phyloP scores from a whole-genome alignment of 2,888 invertebrate species.

The Spisula subtruncata region DNA sequence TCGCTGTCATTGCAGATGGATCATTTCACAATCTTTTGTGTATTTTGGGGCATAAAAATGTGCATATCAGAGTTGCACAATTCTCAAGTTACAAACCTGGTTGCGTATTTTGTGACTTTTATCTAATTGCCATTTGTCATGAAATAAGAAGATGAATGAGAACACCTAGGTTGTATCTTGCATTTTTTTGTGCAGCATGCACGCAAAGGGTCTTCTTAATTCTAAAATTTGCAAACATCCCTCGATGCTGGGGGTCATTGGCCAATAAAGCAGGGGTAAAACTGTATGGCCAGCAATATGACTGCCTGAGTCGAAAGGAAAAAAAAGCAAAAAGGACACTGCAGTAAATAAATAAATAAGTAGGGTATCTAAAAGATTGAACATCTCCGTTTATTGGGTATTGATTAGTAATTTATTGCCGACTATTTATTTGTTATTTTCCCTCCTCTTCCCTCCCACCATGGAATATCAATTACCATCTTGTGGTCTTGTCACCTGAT shows the following conservation, averaged over 20 bases:
- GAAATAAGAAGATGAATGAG: not conserved
- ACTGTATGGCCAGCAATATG: too few relatives aligned
- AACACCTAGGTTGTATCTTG: slow-evolving; percentile 14
- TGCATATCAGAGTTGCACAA: not conserved
- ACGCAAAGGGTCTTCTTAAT: too few relatives aligned
- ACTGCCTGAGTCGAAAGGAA: too few relatives aligned
- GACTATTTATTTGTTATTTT: not conserved
- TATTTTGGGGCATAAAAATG: not conserved
- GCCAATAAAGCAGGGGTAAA: too few relatives aligned
- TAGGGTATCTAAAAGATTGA: too few relatives aligned
- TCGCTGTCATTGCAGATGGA: slow-evolving; percentile 24
- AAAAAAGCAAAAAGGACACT: too few relatives aligned
- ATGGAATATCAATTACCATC: not conserved
- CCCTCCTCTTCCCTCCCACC: not conserved
- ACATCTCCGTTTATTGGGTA: not conserved
- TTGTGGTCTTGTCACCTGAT: slow-evolving; percentile 26
- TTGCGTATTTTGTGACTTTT: not conserved
- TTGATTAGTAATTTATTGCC: not conserved
- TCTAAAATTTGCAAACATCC: too few relatives aligned
- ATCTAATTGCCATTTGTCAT: slow-evolving; percentile 19
- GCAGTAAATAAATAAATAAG: too few relatives aligned
- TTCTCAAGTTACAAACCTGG: slow-evolving; percentile 5
- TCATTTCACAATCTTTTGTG: slow-evolving; percentile 8
- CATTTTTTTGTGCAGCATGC: not conserved
- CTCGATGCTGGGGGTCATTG: too few relatives aligned